A percentile compares a stretch with the other conserved stretches of the same genome.
phyloP scores from a whole-genome alignment of 2,113 vertebrate genomes.

The Nettapus auritus region DNA sequence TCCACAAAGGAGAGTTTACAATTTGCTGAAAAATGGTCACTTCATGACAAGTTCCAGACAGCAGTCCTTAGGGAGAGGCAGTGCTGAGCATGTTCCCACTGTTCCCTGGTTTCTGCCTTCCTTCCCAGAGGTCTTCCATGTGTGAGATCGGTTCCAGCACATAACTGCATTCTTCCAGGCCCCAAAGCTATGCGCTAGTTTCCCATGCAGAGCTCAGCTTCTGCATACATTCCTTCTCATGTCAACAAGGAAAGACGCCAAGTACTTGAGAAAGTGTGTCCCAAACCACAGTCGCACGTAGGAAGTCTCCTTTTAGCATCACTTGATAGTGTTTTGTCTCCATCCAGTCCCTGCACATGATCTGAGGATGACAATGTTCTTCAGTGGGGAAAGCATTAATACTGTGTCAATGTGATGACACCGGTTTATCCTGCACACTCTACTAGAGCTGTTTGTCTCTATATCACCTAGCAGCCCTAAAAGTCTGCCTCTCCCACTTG shows the following conservation, averaged over 20 bases:
- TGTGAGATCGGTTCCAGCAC: background rate
- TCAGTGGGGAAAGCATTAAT: background rate
- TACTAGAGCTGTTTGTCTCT: background rate
- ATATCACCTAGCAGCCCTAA: background rate
- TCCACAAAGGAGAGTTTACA: background rate
- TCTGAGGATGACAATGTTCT: background rate
- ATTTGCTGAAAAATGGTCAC: background rate
- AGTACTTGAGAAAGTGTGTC: background rate
- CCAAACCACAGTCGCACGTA: background rate
- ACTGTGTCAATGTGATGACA: background rate
- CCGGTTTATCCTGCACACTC: background rate
- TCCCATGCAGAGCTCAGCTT: conserved; percentile 14
- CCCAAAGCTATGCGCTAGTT: background rate
- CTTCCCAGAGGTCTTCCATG: background rate
- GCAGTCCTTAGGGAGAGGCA: background rate
- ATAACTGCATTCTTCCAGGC: background rate
- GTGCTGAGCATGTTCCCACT: background rate
- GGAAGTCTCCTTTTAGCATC: background rate
- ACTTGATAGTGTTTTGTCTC: background rate
- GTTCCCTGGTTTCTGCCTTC: background rate
- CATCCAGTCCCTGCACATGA: background rate
- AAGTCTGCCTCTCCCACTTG: background rate
- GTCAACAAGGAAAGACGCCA: background rate
- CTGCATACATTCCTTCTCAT: background rate
- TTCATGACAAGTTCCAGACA: background rate